These are phyloP conservation scores for Gallinago paraguaiae DNA, from an alignment of 2,113 vertebrate genomes.

Conservation along the genomic window DNA sequence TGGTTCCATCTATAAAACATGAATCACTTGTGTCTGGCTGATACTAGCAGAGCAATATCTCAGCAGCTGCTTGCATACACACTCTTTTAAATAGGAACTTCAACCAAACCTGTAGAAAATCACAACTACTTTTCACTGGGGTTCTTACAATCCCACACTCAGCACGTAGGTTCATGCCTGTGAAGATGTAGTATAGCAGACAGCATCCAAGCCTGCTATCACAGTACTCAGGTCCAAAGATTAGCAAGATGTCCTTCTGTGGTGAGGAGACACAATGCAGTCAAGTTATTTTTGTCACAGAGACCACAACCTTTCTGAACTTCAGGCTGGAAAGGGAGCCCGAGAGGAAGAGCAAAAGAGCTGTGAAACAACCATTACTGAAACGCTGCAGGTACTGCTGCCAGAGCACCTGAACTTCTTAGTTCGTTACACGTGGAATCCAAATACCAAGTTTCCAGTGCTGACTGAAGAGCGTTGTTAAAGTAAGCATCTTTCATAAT, in stretches of 20 bases:
- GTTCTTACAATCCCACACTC: background rate
- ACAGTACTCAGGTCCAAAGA: background rate
- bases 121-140: background rate
- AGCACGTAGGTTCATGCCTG: fast-evolving
- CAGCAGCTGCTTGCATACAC: background rate
- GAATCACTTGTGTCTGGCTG: background rate
- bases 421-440: background rate
- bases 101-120: background rate
- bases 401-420: background rate
- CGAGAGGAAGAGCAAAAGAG: background rate
- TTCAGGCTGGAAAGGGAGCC: background rate
- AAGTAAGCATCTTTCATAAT: background rate
- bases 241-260: background rate
- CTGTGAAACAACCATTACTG: background rate
- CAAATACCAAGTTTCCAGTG: background rate
- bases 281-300: background rate
- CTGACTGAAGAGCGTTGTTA: background rate
- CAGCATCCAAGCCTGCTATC: background rate
- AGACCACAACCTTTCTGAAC: background rate
- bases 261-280: background rate
- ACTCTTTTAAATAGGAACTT: background rate
- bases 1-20: background rate
- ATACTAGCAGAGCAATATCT: background rate
- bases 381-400: background rate
- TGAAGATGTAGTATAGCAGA: background rate